Evolutionary conservation across 2,113 vertebrate genomes (phyloP).

Genomic region (Lepisosteus oculatus): DNA sequence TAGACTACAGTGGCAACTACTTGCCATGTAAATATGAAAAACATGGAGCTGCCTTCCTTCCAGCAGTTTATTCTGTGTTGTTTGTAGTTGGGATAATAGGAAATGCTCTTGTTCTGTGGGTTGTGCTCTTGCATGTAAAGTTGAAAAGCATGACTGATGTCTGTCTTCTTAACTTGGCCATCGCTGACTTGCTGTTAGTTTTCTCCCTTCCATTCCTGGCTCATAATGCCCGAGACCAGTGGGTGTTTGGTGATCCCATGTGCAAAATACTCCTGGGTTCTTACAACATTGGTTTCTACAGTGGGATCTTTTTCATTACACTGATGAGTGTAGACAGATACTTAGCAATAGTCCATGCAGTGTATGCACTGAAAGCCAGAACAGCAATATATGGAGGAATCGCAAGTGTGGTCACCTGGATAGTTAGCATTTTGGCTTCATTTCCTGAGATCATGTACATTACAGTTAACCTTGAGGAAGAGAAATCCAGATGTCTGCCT

Average conservation of each 20-base stretch:
- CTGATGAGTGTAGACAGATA: constrained; percentile 74
- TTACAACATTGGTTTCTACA: constrained; percentile 68
- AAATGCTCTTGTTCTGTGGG: constrained; percentile 63
- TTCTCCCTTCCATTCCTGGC: constrained; percentile 66
- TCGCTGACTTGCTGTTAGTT: constrained; percentile 68
- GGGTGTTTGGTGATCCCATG: constrained; percentile 60
- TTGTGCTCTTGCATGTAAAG: constrained; percentile 66
- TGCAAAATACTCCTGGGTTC: constrained; percentile 65
- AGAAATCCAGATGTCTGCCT: constrained; percentile 30
- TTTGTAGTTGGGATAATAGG: constrained; percentile 34
- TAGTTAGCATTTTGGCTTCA: constrained; percentile 54
- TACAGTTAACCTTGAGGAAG: neutral
- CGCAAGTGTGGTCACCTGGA: constrained; percentile 50
- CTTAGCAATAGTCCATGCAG: constrained; percentile 66
- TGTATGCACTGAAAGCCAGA: constrained; percentile 49
- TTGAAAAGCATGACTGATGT: constrained; percentile 64
- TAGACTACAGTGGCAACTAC: no score
- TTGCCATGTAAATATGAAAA: no score
- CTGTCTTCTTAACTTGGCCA: constrained; percentile 69
- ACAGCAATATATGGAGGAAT: constrained; percentile 44
- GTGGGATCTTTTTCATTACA: constrained; percentile 71
- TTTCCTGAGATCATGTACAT: constrained; percentile 59
- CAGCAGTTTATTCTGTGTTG: no score
- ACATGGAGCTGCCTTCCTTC: no score
- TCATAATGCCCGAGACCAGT: constrained; percentile 50